Evolutionary conservation across 1,140 invertebrate species (phyloP).

Genomic region (Phymastichus coffea): DNA sequence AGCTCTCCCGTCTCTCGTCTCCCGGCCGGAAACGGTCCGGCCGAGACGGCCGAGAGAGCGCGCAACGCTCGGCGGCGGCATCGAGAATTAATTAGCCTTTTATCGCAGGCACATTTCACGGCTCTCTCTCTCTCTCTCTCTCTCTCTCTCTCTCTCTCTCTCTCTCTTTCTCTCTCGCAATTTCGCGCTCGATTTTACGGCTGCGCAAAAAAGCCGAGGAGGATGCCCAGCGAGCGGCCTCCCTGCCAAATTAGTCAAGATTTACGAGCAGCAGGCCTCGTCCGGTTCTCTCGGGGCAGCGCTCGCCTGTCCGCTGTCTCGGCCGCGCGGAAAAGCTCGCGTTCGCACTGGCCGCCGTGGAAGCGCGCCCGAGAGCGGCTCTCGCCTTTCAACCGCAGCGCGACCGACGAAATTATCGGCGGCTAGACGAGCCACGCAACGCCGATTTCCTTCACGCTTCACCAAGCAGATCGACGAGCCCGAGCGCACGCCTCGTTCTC

Average conservation of each 20-base stretch:
- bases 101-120: constrained; percentile 1
- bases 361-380: background rate
- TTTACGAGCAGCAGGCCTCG: constrained; percentile 44
- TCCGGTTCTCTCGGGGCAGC: too few species aligned
- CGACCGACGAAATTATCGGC: too few species aligned
- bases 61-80: background rate
- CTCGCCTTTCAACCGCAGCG: background rate
- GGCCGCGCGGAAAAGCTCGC: background rate
- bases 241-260: constrained; percentile 53
- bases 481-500: constrained; percentile 15
- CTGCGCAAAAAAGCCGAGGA: constrained; percentile 20
- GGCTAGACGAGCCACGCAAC: constrained; percentile 36
- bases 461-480: constrained; percentile 29
- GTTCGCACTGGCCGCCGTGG: constrained; percentile 1
- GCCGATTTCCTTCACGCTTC: constrained; percentile 39
- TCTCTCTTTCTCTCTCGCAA: too few species aligned
- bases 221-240: constrained; percentile 28
- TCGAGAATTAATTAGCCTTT: constrained; percentile 24
- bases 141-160: background rate
- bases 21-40: too few species aligned
- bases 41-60: background rate
- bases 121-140: constrained; percentile 5
- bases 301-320: too few species aligned
- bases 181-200: constrained; percentile 34
- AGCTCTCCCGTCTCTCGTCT: too few species aligned